Evolutionary conservation across 2,888 invertebrate species (phyloP).

Genomic region (Orthonevra nobilis): DNA sequence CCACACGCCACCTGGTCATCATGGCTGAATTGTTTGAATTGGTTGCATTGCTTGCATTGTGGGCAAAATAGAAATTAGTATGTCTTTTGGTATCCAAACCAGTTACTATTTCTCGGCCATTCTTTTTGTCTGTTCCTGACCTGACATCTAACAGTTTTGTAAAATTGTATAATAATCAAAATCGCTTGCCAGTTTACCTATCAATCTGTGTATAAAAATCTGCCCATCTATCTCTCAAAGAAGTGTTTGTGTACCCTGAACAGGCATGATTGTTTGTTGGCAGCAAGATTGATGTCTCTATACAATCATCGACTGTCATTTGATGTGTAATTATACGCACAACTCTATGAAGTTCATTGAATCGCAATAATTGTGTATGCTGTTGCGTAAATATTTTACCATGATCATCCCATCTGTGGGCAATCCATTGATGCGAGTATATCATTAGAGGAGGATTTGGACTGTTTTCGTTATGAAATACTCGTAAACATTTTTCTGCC

Average conservation of each 20-base stretch:
- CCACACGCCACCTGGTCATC: slow-evolving; percentile 47
- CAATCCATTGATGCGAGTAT: neutral
- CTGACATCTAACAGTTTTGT: slow-evolving; percentile 58
- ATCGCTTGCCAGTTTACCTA: slow-evolving; percentile 36
- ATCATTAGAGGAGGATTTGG: slow-evolving; percentile 12
- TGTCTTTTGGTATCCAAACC: slow-evolving; percentile 53
- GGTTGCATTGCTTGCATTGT: no score
- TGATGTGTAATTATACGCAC: slow-evolving; percentile 25
- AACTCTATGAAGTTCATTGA: slow-evolving; percentile 22
- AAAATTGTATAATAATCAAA: slow-evolving; percentile 66
- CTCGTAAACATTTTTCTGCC: neutral
- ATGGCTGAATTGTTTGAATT: no score
- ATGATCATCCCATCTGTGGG: slow-evolving; percentile 10
- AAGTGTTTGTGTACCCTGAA: neutral
- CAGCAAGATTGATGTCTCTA: slow-evolving; percentile 35
- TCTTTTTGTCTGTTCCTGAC: no score
- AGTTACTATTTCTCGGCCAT: slow-evolving; percentile 22
- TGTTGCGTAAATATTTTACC: slow-evolving; percentile 18
- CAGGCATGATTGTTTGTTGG: neutral
- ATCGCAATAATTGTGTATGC: neutral
- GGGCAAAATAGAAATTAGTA: slow-evolving; percentile 65
- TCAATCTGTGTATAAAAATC: slow-evolving; percentile 25
- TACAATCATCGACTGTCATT: slow-evolving; percentile 19
- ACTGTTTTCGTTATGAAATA: slow-evolving; percentile 5
- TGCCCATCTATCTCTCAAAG: slow-evolving; percentile 3